Evolutionary conservation across 2,797 vertebrate species (phyloP).

Genomic region (Choloepus didactylus): DNA sequence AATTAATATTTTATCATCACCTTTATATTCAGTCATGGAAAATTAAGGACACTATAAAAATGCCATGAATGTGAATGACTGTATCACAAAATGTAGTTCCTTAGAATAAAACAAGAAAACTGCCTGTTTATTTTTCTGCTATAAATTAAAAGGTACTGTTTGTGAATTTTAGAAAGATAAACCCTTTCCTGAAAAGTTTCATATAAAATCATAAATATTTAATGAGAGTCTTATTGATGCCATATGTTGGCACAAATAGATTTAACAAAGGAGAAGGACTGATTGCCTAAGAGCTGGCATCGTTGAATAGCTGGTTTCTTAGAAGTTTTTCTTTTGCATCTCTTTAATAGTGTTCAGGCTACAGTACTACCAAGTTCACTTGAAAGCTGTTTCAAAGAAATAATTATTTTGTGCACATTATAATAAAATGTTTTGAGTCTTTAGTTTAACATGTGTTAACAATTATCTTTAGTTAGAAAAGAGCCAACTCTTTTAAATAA

Average conservation of each 20-base stretch:
- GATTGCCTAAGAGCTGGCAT: background rate
- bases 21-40: background rate
- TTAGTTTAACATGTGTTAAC: conserved; percentile 28
- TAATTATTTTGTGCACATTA: conserved; percentile 46
- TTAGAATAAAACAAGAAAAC: conserved; percentile 13
- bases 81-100: background rate
- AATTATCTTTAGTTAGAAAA: conserved; percentile 56
- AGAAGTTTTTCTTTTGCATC: conserved; percentile 30
- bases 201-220: conserved; percentile 32
- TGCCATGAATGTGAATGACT: background rate
- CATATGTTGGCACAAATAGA: background rate
- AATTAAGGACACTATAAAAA: conserved; percentile 25
- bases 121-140: background rate
- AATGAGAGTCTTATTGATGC: background rate
- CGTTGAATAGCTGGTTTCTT: conserved; percentile 30
- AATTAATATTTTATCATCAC: conserved; percentile 47
- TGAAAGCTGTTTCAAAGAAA: conserved; percentile 63
- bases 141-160: background rate
- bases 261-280: background rate
- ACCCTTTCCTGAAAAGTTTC: conserved; percentile 33
- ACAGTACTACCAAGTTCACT: conserved; percentile 27
- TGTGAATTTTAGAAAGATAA: conserved; percentile 27
- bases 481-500: conserved; percentile 52
- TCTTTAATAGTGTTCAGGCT: conserved; percentile 12
- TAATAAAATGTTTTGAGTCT: conserved; percentile 35